Base-by-base conservation (phyloP, 1,140 invertebrate species). In the honey bee (Apis mellifera) region DNA sequence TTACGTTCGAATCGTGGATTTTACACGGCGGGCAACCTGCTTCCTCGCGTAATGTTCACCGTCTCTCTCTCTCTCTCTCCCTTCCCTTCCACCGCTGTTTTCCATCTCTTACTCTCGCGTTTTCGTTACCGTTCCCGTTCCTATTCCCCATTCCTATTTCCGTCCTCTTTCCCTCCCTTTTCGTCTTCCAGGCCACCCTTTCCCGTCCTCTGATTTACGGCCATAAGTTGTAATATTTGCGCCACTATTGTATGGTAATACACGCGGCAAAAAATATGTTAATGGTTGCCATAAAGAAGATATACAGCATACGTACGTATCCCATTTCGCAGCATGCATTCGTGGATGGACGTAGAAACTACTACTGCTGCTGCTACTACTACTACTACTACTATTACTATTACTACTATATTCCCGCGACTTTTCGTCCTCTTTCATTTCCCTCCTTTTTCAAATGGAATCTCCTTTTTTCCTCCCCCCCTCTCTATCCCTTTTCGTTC, bases 211-310 rank as follows among this genome's bases (percentile, higher is more conserved):
- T 93, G 89, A 92, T 93, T 93, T 93, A 93, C 92, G 90, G 88
- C 90, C 89, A 91, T 92, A 92, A 93, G 92, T 93, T 93, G 92
- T 93, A 93, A 93, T 93, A 93, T 93, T 93, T 93, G 92, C 91
- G 90, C 92, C 92, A 92, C 92, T 93, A 93, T 93, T 93, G 92
- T 93, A 93, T 93, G 92, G 90, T 93, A 93, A 93, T 93, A 90
- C 89, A 90, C 88, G 89, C 86, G 86, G 91, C 91, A 93, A 93
- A 93, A 93, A 93, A 93, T 93, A 93, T 93, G 92, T 93, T 93
- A 93, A 93, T 93, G 92, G 92, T 92, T 90, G 91, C 92, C 89
- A 93, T 93, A 93, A 93, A 93, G 92, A 91, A 93, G 91, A 93
- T 93, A 93, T 93, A 93, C 91, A 91, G 90, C 90, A 81, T 89